These are phyloP conservation scores for Brevimyrus niger DNA, from an alignment of 2,113 vertebrate genomes.

Conservation along the genomic window DNA sequence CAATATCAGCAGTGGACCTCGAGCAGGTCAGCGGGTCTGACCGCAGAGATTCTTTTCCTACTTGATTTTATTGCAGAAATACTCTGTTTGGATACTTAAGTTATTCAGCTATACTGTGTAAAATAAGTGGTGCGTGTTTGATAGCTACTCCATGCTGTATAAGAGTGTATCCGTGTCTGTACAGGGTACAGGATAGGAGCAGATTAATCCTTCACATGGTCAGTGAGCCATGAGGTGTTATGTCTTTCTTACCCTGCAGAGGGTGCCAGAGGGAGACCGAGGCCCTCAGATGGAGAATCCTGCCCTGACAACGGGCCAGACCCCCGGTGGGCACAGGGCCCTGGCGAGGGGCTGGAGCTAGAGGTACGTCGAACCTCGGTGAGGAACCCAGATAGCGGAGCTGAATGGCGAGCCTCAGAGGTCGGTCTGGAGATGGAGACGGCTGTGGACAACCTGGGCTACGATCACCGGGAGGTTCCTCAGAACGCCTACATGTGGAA, in stretches of 20 bases:
- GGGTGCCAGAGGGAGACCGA: conserved; percentile 34
- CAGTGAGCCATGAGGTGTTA: neutral
- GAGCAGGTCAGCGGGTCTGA: neutral
- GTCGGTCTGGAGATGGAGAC: conserved; percentile 56
- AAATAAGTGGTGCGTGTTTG: neutral
- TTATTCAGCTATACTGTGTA: neutral
- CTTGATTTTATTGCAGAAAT: neutral
- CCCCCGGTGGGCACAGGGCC: conserved; percentile 42
- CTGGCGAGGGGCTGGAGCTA: conserved; percentile 23
- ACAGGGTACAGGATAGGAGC: neutral
- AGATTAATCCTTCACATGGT: neutral
- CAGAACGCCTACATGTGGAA: conserved; percentile 74
- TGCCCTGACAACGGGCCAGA: conserved; percentile 46
- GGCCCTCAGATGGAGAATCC: conserved; percentile 59
- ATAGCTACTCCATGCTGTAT: neutral
- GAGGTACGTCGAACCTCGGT: conserved; percentile 30
- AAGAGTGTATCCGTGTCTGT: neutral
- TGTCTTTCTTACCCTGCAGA: neutral
- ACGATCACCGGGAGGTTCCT: conserved; percentile 60
- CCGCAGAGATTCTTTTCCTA: neutral
- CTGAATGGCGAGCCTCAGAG: conserved; percentile 42
- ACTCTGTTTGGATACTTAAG: neutral
- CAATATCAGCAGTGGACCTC: neutral
- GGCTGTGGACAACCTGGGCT: conserved; percentile 47
- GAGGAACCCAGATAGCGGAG: conserved; percentile 27